These are phyloP conservation scores for Rafetus swinhoei DNA, from an alignment of 2,113 vertebrate genomes.

Conservation along the genomic window DNA sequence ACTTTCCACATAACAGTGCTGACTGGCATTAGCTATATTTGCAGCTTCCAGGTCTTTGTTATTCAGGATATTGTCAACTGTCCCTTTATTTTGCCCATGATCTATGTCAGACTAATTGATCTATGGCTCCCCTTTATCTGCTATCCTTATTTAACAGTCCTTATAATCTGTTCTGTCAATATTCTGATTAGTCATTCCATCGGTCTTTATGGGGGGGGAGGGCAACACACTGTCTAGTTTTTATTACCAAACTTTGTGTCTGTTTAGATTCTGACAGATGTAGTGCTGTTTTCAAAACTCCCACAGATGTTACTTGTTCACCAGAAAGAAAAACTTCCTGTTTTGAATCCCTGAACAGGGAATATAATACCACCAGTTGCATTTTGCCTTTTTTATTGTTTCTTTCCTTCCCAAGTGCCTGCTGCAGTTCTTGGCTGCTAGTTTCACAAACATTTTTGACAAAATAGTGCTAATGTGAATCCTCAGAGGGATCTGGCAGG, in stretches of 20 bases:
- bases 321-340: conserved; percentile 50
- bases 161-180: neutral
- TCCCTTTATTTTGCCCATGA: neutral
- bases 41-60: neutral
- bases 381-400: conserved; percentile 48
- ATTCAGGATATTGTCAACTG: neutral
- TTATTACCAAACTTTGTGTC: conserved; percentile 50
- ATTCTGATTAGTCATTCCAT: conserved; percentile 25
- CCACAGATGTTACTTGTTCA: conserved; percentile 42
- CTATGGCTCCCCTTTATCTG: neutral
- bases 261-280: conserved; percentile 61
- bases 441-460: conserved; percentile 5
- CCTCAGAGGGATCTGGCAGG: neutral
- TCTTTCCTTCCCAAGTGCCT: neutral
- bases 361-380: conserved; percentile 40
- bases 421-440: conserved; percentile 6
- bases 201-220: neutral
- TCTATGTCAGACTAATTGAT: neutral
- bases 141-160: neutral
- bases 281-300: conserved; percentile 35
- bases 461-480: conserved; percentile 25
- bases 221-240: neutral
- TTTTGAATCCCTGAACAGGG: neutral
- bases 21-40: neutral
- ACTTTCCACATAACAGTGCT: neutral